Base-by-base conservation (phyloP, 2,797 vertebrate species). In the Galaxias olidus region DNA sequence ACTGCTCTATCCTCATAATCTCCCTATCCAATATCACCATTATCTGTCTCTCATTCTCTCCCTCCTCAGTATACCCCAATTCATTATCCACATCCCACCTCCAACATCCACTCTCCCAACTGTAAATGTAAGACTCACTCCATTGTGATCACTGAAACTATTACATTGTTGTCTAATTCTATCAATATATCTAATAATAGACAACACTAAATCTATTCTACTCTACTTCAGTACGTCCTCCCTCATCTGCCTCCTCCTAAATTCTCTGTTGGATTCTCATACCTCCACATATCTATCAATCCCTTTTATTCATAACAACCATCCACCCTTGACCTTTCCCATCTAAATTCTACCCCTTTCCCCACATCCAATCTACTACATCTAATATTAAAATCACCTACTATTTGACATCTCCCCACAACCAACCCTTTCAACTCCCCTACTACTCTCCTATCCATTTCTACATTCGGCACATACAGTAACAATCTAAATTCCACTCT, bases 241-340 rank as follows among this genome's bases (percentile, higher is more conserved):
- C n/a, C n/a, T n/a, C n/a, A n/a, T n/a, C n/a, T 48, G 46, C 46
- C 46, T 4, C 57, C 57, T 59, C 12, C 41, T 59, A 18, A 44
- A 59, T 10, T n/a, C 1, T 8, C 40, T 58, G 13, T n/a, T 44
- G 11, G 11, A 58, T 44, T 42, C 14, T 58, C 40, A 15, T 58
- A 9, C 41, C 41, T 58, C 56, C 56, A 43, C 41, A 58, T 14
- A 44, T 58, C 56, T 15, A 58, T 15, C 42, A 58, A 44, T 9
- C 15, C 40, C 10, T 44, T 43, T 1, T 58, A 10, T n/a, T 58
- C n/a, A 58, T 58, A 12, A 58, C 18, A 8, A 17, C 14, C 42
- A 59, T 15, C 11, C 44, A 59, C 8, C 15, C 14, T 48, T 9
- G 46, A 48, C 46, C 11, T 48, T 48, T 48, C 5, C 46, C 46